These are phyloP conservation scores for Agrypnus murinus DNA, from an alignment of 2,888 invertebrate species.

Conservation along the genomic window DNA sequence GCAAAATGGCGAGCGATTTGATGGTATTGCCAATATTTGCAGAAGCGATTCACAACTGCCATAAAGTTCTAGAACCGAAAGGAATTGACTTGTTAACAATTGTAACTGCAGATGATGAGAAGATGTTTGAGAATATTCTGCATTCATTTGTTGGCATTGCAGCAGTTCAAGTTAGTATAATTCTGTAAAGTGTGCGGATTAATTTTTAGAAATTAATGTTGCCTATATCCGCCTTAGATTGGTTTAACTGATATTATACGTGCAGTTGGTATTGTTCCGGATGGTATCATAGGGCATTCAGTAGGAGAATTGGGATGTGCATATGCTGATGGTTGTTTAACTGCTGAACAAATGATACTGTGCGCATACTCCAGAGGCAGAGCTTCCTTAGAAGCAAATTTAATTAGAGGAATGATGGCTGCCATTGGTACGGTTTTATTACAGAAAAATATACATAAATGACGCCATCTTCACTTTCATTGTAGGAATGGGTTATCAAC, in stretches of 20 bases:
- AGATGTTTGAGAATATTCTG: slow-evolving; percentile 78
- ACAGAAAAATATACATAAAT: slow-evolving; percentile 13
- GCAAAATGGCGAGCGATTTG: slow-evolving; percentile 80
- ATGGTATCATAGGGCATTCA: slow-evolving; percentile 90
- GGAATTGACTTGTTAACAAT: slow-evolving; percentile 79
- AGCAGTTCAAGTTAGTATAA: slow-evolving; percentile 75
- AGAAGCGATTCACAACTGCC: slow-evolving; percentile 77
- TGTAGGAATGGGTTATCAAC: slow-evolving; percentile 69
- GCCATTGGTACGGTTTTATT: slow-evolving; percentile 77
- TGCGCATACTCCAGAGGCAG: slow-evolving; percentile 89
- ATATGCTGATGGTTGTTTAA: slow-evolving; percentile 94
- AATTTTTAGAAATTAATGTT: too few species aligned
- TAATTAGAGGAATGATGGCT: slow-evolving; percentile 90
- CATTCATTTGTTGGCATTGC: slow-evolving; percentile 85
- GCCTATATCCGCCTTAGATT: too few species aligned
- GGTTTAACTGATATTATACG: slow-evolving; percentile 75
- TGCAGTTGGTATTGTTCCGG: slow-evolving; percentile 78
- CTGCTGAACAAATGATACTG: slow-evolving; percentile 89
- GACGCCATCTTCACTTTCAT: slow-evolving; percentile 1
- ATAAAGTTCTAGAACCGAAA: slow-evolving; percentile 74
- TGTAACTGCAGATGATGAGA: slow-evolving; percentile 74
- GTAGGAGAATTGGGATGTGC: slow-evolving; percentile 96
- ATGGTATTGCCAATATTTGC: slow-evolving; percentile 81
- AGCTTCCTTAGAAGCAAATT: slow-evolving; percentile 81
- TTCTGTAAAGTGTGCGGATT: too few species aligned